Conservation (phyloP, 2,888 invertebrate genomes). For the Campaea margaritaria region DNA sequence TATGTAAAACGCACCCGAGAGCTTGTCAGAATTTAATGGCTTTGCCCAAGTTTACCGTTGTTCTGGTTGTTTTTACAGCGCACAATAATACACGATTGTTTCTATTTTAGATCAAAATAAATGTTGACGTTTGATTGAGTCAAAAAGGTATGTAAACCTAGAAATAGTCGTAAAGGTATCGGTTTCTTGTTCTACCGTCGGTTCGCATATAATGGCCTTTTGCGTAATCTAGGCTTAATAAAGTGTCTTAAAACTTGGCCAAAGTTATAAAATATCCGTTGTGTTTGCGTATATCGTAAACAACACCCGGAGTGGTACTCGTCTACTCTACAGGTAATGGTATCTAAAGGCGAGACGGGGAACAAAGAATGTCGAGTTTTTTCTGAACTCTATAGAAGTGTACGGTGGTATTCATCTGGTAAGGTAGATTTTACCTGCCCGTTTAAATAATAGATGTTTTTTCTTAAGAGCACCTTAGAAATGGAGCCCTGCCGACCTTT, state of each 20-base stretch:
- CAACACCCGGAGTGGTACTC: slow-evolving; percentile 7
- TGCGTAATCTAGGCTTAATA: slow-evolving; percentile 22
- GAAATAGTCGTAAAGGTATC: slow-evolving; percentile 13
- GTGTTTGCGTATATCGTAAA: slow-evolving; percentile 23
- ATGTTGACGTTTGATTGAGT: slow-evolving; percentile 46
- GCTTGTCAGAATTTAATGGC: slow-evolving; percentile 44
- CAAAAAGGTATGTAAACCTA: slow-evolving; percentile 35
- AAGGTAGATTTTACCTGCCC: slow-evolving; percentile 74
- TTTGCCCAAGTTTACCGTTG: slow-evolving; percentile 56
- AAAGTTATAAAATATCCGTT: slow-evolving; percentile 7
- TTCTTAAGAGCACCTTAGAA: slow-evolving; percentile 48
- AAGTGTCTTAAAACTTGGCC: slow-evolving; percentile 19
- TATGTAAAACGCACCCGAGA: slow-evolving; percentile 55
- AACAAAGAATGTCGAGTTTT: slow-evolving; percentile 58
- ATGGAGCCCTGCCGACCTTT: slow-evolving; percentile 59
- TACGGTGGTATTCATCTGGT: slow-evolving; percentile 54
- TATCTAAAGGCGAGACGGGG: slow-evolving; percentile 28
- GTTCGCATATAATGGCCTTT: slow-evolving; percentile 18
- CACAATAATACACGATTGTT: slow-evolving; percentile 56
- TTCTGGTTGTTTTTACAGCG: slow-evolving; percentile 58
- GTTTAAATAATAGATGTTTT: slow-evolving; percentile 67
- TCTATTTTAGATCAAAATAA: slow-evolving; percentile 51
- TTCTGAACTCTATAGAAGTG: slow-evolving; percentile 51
- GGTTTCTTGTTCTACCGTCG: slow-evolving; percentile 14
- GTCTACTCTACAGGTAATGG: slow-evolving; percentile 16